Conservation (phyloP, 2,888 invertebrate genomes). For the Andrena chrysosceles region DNA sequence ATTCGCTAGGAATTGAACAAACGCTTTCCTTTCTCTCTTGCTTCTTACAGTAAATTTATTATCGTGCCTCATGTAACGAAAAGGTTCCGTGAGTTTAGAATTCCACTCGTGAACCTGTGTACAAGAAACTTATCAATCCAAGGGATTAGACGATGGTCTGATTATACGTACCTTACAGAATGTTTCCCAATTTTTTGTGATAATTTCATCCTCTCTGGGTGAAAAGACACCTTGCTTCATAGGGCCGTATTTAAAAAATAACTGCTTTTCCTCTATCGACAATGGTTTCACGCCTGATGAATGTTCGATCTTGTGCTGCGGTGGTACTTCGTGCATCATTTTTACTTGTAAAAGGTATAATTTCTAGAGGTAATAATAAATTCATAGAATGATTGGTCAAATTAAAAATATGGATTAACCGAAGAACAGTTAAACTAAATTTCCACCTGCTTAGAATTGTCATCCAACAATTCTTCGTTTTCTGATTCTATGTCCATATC, state of each 20-base stretch:
- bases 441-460: neutral
- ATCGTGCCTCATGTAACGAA: constrained; percentile 64
- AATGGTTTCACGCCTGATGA: constrained; percentile 68
- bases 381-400: neutral
- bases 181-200: constrained; percentile 77
- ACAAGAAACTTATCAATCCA: neutral
- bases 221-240: constrained; percentile 72
- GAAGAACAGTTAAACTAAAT: neutral
- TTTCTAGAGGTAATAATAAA: constrained; percentile 64
- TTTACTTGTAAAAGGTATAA: constrained; percentile 66
- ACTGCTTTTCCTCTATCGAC: constrained; percentile 52
- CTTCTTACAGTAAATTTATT: constrained; percentile 58
- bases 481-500: neutral
- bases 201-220: constrained; percentile 72
- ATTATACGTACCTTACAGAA: constrained; percentile 77
- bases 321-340: constrained; percentile 72
- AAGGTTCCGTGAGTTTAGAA: constrained; percentile 67
- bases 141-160: neutral
- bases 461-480: neutral
- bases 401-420: neutral
- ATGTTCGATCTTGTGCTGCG: constrained; percentile 76
- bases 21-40: constrained; percentile 70
- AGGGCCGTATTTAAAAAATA: constrained; percentile 68
- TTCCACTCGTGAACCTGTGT: constrained; percentile 78
- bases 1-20: constrained; percentile 78